Conservation (phyloP, 1,140 invertebrate species). For the Heliothis virescens region DNA sequence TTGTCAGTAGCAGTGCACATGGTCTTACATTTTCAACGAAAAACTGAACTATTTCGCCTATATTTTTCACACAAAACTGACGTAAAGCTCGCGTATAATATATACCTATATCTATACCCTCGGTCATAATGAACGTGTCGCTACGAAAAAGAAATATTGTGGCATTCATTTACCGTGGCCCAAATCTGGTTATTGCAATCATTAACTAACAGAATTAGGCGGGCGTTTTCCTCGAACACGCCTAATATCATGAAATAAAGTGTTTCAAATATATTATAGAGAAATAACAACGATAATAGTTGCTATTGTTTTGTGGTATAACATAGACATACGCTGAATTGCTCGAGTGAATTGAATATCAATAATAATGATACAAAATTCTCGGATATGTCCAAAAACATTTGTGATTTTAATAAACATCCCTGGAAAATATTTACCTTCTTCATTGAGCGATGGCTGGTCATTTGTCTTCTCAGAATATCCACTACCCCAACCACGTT, state of each 20-base stretch:
- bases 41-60: not conserved
- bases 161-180: conserved; percentile 13
- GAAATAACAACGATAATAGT: not conserved
- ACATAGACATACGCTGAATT: too few species aligned
- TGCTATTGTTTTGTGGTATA: not conserved
- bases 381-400: too few species aligned
- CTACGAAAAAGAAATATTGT: conserved; percentile 2
- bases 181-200: conserved; percentile 42
- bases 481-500: not conserved
- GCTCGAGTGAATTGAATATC: not conserved
- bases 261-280: conserved; percentile 28
- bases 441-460: not conserved
- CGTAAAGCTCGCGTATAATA: too few species aligned
- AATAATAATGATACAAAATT: not conserved
- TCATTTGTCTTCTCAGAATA: conserved; percentile 27
- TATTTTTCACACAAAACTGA: too few species aligned
- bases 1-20: too few species aligned
- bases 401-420: not conserved
- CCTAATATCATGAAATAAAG: conserved; percentile 10
- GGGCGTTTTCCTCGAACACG: conserved; percentile 5
- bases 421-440: not conserved
- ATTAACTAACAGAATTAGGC: conserved; percentile 27
- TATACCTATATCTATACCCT: not conserved
- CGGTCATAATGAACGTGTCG: conserved; percentile 21
- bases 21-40: too few species aligned